Base-by-base conservation (phyloP, 2,113 vertebrate species). In the Meleagris gallopavo region DNA sequence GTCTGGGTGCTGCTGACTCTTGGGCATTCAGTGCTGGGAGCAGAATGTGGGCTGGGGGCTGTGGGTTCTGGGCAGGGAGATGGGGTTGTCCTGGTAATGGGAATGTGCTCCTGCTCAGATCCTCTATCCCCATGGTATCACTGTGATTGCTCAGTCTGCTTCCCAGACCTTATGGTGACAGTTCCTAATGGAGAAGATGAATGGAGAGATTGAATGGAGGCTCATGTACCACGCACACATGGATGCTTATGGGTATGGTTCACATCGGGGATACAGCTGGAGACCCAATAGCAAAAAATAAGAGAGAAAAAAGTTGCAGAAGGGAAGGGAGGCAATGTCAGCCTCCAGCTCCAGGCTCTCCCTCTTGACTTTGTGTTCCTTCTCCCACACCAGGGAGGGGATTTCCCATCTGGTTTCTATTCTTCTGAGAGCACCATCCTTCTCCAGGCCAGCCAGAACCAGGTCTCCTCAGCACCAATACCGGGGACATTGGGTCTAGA, bases 1-100 rank as follows among this genome's bases (percentile, higher is more conserved):
- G 19, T 45, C 3, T 30, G 25, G 1, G n/a, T 4, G 18, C 2
- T 40, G 36, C 1, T 48, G 19, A 57, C 36, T 27, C 25, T 0
- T 0, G 11, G 36, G 40, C 48, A 77, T 6, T 2, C 24, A n/a
- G 34, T 70, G 65, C 18, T 73, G 41, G 15, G 70, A 58, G n/a
- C 60, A 27, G 36, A 20, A 40, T 79, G 76, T 29, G 32, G 32
- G 27, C 38, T 13, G 76, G 32, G 32, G 32, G 27, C 38, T 13
- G 11, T 38, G 15, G 11, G 38, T 13, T 36, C 54, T 62, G 60
- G 13, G 14, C 3, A 20, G 29, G 18, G 71, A 78, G 38, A 11
- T 0, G 6, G 14, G 46, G 27, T 75, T 38, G 57, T 61, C 27
- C 40, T 61, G 29, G 34, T 1, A 30, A 4, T 17, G 45, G 34